A percentile compares a stretch with the other conserved stretches of the same genome.
These are phyloP conservation scores for Hydrotaea diabolus DNA, from an alignment of 2,888 invertebrate species.

Conservation along the genomic window DNA sequence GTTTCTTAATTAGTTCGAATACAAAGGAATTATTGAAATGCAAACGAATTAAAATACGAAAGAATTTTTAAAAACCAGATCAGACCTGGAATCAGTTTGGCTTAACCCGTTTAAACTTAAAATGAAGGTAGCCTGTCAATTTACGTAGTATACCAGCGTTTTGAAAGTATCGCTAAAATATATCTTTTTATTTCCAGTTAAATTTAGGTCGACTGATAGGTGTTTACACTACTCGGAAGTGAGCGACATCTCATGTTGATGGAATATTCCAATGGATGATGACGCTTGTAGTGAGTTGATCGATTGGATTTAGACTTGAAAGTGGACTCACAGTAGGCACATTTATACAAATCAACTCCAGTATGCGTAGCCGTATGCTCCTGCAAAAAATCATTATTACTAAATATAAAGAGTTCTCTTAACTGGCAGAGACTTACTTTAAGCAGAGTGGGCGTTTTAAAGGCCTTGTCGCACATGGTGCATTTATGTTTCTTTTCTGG, in stretches of 20 bases:
- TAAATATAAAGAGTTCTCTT: not conserved
- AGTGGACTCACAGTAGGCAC: slow-evolving; percentile 75
- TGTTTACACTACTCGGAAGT: not conserved
- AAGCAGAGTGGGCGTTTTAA: slow-evolving; percentile 71
- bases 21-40: too few relatives aligned
- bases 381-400: slow-evolving; percentile 66
- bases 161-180: too few relatives aligned
- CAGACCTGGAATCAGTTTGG: too few relatives aligned
- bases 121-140: too few relatives aligned
- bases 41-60: too few relatives aligned
- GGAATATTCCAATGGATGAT: slow-evolving; percentile 76
- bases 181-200: too few relatives aligned
- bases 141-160: too few relatives aligned
- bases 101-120: too few relatives aligned
- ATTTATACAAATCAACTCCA: slow-evolving; percentile 75
- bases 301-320: slow-evolving; percentile 77
- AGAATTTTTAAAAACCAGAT: too few relatives aligned
- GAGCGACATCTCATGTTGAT: slow-evolving; percentile 1
- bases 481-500: slow-evolving; percentile 75
- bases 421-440: slow-evolving; percentile 15
- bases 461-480: slow-evolving; percentile 77
- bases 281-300: slow-evolving; percentile 77
- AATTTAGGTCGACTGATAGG: not conserved
- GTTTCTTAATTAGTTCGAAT: too few relatives aligned
- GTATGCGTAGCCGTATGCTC: slow-evolving; percentile 79